Base-by-base conservation (phyloP, 2,113 vertebrate genomes). In the Ceyx margarethae region DNA sequence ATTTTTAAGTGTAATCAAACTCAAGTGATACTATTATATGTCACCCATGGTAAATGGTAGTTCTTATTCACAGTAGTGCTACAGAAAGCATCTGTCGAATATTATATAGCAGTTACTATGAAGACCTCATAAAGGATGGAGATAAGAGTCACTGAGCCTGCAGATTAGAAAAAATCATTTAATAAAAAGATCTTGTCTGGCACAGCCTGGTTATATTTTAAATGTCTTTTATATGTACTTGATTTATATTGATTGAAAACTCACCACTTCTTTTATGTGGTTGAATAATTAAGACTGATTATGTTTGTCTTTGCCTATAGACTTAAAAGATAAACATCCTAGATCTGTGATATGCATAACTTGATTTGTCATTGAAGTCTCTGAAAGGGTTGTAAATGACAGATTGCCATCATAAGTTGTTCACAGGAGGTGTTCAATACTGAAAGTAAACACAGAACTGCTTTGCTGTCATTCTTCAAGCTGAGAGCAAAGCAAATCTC, bases 241-340 rank as follows among this genome's bases (percentile, higher is more conserved):
- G 50, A 58, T 91, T 78, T 73, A 75, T 81, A 89, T 68, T 86
- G 79, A 86, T 89, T 91, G 81, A 86, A 62, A 61, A 43, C 17
- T 92, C 71, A 60, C 18, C 28, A 10, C 56, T 87, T 94, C 76
- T 94, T 81, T 90, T 93, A 42, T 91, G 66, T 90, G 82, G 37
- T 76, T 95, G 64, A 91, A 45, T 92, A 83, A 90, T 93, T 77
- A 95, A 87, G 73, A 86, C 29, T 68, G 35, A 50, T 80, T 40
- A 45, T 90, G 10, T 89, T 90, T 85, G 54, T 95, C 35, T 91
- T 57, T 33, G 28, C 48, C 31, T 3, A 62, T 29, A 80, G 31
- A 33, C 68, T 94, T 93, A 69, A 67, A 87, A 89, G 33, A 48
- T 21, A 68, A 95, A 68, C 69, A 73, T 80, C 33, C 72, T 90